Evolutionary conservation across 92 coral and sea anemone species (phyloP).

Genomic region (Epizoanthus rinbou): DNA sequence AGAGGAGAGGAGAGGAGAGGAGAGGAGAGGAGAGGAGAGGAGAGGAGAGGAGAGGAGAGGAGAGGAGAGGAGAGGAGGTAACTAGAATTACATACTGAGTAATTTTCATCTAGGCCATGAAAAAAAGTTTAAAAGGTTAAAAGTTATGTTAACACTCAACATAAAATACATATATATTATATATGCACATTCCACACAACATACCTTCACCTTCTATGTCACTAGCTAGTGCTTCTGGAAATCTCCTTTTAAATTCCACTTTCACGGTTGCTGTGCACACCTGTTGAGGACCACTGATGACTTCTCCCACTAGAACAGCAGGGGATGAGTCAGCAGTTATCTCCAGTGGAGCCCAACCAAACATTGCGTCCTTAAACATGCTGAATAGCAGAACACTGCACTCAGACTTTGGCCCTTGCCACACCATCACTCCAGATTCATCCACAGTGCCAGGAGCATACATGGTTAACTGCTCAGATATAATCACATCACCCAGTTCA

Average conservation of each 20-base stretch:
- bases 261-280: neutral
- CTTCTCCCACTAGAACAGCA: slow-evolving; percentile 17
- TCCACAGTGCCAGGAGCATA: slow-evolving; percentile 12
- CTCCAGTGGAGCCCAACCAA: slow-evolving; percentile 10
- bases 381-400: neutral
- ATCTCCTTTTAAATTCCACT: neutral
- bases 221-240: slow-evolving; percentile 25
- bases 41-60: no score
- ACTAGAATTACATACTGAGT: no score
- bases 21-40: no score
- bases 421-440: neutral
- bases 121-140: no score
- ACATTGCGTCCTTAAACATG: slow-evolving; percentile 9
- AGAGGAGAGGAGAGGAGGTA: no score
- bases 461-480: slow-evolving; percentile 11
- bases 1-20: no score
- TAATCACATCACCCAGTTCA: slow-evolving; percentile 28
- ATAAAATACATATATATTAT: neutral
- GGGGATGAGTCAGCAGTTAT: neutral
- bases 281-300: slow-evolving; percentile 30
- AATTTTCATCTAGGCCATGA: no score
- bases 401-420: slow-evolving; percentile 13
- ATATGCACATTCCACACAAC: neutral
- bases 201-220: slow-evolving; percentile 41
- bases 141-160: no score